Percentiles rank a stretch among this genome's conserved stretches.
These are phyloP conservation scores for Andricus quercusramuli DNA, from an alignment of 2,888 invertebrate genomes.

Conservation along the genomic window DNA sequence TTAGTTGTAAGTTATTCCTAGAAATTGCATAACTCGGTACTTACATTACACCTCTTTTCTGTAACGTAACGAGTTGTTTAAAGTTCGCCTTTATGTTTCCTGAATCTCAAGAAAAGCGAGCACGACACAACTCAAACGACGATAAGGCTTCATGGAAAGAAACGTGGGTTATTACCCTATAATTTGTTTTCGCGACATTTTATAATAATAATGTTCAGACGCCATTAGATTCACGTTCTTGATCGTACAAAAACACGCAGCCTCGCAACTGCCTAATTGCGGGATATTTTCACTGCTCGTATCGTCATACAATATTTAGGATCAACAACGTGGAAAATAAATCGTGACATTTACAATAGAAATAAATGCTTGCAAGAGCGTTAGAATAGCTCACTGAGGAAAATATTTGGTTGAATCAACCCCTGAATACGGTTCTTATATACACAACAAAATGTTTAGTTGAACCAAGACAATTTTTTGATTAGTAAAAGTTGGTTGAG, in stretches of 20 bases:
- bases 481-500: too few relatives aligned
- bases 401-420: too few relatives aligned
- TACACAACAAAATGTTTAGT: too few relatives aligned
- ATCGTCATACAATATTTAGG: background rate
- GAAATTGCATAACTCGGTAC: background rate
- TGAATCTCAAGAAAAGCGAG: background rate
- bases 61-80: background rate
- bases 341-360: background rate
- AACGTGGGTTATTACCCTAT: background rate
- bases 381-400: background rate
- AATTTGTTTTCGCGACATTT: conserved; percentile 20
- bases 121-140: background rate
- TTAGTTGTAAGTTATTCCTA: background rate
- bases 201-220: conserved; percentile 3
- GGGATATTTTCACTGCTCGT: background rate
- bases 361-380: background rate
- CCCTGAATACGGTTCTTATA: too few relatives aligned
- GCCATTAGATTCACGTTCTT: conserved; percentile 8
- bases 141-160: conserved; percentile 26
- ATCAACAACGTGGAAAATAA: background rate
- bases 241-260: conserved; percentile 20
- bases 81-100: background rate
- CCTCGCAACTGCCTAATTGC: background rate
- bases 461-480: too few relatives aligned
- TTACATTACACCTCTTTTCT: conserved; percentile 1